These are phyloP conservation scores for Pristis pectinata DNA, from an alignment of 2,797 vertebrate genomes.

Conservation along the genomic window DNA sequence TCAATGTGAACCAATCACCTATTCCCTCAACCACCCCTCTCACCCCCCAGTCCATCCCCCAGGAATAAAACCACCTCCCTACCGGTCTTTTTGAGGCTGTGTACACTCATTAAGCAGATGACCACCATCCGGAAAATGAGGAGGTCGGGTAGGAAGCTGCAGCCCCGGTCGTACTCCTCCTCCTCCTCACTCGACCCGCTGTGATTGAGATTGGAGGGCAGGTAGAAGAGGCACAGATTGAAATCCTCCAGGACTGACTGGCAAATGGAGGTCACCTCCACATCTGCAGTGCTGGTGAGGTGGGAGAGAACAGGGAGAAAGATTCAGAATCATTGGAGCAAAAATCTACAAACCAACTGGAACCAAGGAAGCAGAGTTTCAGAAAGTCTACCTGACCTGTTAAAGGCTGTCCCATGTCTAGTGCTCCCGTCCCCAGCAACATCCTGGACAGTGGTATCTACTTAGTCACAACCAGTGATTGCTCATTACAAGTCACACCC, in stretches of 20 bases:
- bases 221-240: conserved; percentile 93
- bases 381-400: no score
- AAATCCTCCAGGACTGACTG: conserved; percentile 95
- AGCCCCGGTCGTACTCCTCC: conserved; percentile 75
- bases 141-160: conserved; percentile 77
- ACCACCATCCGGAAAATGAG: conserved; percentile 91
- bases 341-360: no score
- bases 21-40: background rate
- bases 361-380: no score
- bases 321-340: background rate
- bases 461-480: no score
- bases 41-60: background rate
- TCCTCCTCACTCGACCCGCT: conserved; percentile 76
- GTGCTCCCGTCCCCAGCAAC: no score
- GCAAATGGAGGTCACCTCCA: conserved; percentile 86
- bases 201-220: conserved; percentile 65
- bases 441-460: background rate
- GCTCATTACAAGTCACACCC: no score
- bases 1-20: no score
- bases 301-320: background rate
- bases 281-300: conserved; percentile 70
- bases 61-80: background rate
- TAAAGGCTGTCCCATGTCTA: no score
- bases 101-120: conserved; percentile 91
- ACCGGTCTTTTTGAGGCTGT: conserved; percentile 94